A percentile compares a stretch with the other conserved stretches of the same genome.
These are phyloP conservation scores for Melanophora roralis DNA, from an alignment of 2,888 invertebrate genomes.

Conservation along the genomic window DNA sequence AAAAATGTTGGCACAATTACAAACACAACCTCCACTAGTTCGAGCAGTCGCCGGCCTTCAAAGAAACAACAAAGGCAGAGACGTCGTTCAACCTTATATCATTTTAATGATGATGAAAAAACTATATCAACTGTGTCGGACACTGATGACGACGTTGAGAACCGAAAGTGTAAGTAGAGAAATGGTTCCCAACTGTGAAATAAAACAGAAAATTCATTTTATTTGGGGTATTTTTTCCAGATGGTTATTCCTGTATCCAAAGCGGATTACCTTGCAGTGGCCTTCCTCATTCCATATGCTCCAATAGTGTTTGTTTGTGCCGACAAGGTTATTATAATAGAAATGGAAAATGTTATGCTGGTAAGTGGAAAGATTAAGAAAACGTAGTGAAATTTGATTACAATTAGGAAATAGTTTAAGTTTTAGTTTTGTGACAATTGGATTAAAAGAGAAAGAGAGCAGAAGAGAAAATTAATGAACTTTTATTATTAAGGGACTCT, in stretches of 20 bases:
- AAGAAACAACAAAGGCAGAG: slow-evolving; percentile 49
- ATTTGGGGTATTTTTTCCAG: no score
- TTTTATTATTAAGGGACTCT: no score
- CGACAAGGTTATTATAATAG: slow-evolving; percentile 72
- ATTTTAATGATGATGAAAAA: slow-evolving; percentile 73
- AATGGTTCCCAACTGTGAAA: no score
- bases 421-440: no score
- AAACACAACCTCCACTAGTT: slow-evolving; percentile 67
- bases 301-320: slow-evolving; percentile 73
- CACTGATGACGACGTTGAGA: slow-evolving; percentile 72
- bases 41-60: slow-evolving; percentile 67
- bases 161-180: slow-evolving; percentile 69
- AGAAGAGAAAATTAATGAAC: no score
- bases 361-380: slow-evolving; percentile 66
- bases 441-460: no score
- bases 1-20: slow-evolving; percentile 69
- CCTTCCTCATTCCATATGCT: slow-evolving; percentile 74
- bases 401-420: no score
- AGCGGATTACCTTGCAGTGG: slow-evolving; percentile 72
- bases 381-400: no score
- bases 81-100: slow-evolving; percentile 66
- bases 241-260: slow-evolving; percentile 71
- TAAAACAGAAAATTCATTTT: neutral
- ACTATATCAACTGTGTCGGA: slow-evolving; percentile 74
- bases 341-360: slow-evolving; percentile 74